A percentile compares a stretch with the other conserved stretches of the same genome.
Conservation (phyloP, 1,140 invertebrate genomes). For the Lepidotrigona ventralis region DNA sequence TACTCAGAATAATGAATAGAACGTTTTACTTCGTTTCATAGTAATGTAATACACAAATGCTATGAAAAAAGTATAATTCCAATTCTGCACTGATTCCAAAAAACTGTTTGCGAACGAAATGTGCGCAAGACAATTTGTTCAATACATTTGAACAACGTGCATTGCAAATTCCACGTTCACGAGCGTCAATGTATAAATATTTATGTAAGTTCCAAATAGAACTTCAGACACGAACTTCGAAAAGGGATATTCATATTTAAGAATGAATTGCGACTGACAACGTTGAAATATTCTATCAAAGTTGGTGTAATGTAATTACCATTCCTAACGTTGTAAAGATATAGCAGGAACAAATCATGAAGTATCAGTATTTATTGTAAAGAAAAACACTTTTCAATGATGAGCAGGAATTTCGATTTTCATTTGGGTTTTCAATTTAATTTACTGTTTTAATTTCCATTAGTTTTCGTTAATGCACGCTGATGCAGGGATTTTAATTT, state of each 20-base stretch:
- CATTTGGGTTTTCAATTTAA: no score
- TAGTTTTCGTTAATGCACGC: no score
- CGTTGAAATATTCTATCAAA: background rate
- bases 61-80: background rate
- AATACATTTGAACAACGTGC: background rate
- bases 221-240: background rate
- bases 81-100: background rate
- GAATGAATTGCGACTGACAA: background rate
- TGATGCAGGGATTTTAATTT: no score
- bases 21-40: no score
- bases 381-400: no score
- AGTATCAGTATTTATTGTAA: no score
- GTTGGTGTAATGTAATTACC: background rate
- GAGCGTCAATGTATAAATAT: background rate
- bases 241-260: background rate
- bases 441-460: no score
- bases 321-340: background rate
- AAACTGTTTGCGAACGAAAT: background rate
- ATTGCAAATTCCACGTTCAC: background rate
- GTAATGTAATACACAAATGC: no score
- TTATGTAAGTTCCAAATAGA: background rate
- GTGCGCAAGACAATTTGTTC: background rate
- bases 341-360: no score
- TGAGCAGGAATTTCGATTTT: no score
- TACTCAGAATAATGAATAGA: no score